phyloP scores from a whole-genome alignment of 2,797 vertebrate species.

The Lacerta bilineata region DNA sequence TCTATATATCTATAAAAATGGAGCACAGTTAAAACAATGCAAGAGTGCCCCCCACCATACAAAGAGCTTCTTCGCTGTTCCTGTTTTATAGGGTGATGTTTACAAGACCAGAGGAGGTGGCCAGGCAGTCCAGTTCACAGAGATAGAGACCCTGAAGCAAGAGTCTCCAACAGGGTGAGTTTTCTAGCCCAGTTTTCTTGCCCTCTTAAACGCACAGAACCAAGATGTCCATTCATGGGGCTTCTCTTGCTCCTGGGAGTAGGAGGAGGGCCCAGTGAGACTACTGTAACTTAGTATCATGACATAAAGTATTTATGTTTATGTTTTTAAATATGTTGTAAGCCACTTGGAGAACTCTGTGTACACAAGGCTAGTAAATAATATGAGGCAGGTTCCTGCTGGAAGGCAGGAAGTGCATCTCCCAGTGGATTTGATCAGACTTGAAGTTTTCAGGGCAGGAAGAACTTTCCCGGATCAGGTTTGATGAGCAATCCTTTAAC shows the following conservation, averaged over 20 bases:
- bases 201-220: neutral
- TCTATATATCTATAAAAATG: too few species aligned
- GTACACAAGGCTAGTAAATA: too few species aligned
- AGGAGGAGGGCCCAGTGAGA: neutral
- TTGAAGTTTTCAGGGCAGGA: neutral
- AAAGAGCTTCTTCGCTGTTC: neutral
- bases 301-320: too few species aligned
- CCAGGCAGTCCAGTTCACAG: slow-evolving; percentile 94
- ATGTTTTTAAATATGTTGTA: too few species aligned
- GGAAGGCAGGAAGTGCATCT: neutral
- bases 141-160: slow-evolving; percentile 93
- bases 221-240: neutral
- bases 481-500: neutral
- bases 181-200: neutral
- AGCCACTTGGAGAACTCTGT: too few species aligned
- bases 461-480: too few species aligned
- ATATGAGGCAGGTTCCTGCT: too few species aligned
- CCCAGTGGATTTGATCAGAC: neutral
- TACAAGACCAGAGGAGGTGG: slow-evolving; percentile 93
- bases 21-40: neutral
- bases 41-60: neutral
- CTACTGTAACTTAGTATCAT: too few species aligned
- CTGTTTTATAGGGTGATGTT: slow-evolving; percentile 88
- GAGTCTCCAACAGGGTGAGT: slow-evolving; percentile 84
- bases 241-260: neutral